Conservation (phyloP, 2,888 invertebrate genomes). For the Brachyptera putata region DNA sequence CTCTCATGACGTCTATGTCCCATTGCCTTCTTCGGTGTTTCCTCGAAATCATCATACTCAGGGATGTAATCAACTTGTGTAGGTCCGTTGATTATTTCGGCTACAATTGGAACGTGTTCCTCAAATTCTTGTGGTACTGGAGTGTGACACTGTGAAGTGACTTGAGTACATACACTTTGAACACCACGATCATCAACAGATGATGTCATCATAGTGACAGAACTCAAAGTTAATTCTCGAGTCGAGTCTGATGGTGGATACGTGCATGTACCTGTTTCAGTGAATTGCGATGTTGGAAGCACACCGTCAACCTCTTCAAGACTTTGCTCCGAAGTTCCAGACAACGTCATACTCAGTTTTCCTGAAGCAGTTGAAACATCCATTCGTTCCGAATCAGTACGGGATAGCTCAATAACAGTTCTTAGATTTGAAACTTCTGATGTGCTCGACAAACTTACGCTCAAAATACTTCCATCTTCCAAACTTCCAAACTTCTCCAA, state of each 20-base stretch:
- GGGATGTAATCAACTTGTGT: slow-evolving; percentile 50
- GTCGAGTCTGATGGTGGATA: slow-evolving; percentile 38
- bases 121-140: slow-evolving; percentile 35
- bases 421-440: slow-evolving; percentile 47
- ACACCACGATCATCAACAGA: slow-evolving; percentile 48
- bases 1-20: slow-evolving; percentile 57
- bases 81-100: slow-evolving; percentile 45
- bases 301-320: slow-evolving; percentile 42
- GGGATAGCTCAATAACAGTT: slow-evolving; percentile 48
- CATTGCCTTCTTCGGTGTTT: slow-evolving; percentile 38
- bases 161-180: slow-evolving; percentile 52
- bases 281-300: slow-evolving; percentile 30
- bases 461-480: slow-evolving; percentile 56
- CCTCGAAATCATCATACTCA: slow-evolving; percentile 47
- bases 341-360: slow-evolving; percentile 44
- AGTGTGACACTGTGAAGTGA: slow-evolving; percentile 47
- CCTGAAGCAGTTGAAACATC: slow-evolving; percentile 42
- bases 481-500: slow-evolving; percentile 51
- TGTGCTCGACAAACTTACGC: slow-evolving; percentile 55
- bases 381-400: slow-evolving; percentile 46
- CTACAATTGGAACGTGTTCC: background rate
- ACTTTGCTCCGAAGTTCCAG: slow-evolving; percentile 48
- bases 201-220: slow-evolving; percentile 52
- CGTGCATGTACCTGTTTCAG: slow-evolving; percentile 45
- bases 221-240: slow-evolving; percentile 42